phyloP scores from a whole-genome alignment of 1,140 invertebrate species.

The Caenorhabditis brenneri region DNA sequence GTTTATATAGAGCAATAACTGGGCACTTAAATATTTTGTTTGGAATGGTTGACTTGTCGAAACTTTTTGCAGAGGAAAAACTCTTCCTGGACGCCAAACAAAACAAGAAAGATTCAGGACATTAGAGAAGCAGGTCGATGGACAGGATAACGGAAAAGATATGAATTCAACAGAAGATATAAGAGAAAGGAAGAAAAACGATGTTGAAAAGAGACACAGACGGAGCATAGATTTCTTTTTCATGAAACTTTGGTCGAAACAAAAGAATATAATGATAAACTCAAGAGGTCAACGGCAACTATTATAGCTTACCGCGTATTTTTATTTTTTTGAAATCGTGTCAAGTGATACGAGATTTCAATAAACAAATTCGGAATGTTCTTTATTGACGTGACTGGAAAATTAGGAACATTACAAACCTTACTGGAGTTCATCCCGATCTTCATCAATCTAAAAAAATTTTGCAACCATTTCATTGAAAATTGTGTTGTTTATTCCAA shows the following conservation, averaged over 20 bases:
- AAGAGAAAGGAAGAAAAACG: not conserved
- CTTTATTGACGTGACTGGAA: too few relatives aligned
- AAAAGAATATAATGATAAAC: not conserved
- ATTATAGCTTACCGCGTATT: not conserved
- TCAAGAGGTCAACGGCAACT: not conserved
- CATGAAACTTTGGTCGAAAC: not conserved
- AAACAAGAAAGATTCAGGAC: not conserved
- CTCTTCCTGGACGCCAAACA: not conserved
- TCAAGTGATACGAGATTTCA: too few relatives aligned
- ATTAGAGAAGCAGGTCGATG: not conserved
- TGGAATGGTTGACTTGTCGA: not conserved
- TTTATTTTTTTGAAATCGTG: too few relatives aligned
- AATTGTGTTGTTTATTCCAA: too few relatives aligned
- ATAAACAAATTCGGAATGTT: too few relatives aligned
- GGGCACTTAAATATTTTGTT: not conserved
- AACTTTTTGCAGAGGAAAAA: not conserved
- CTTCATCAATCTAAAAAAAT: too few relatives aligned
- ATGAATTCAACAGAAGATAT: not conserved
- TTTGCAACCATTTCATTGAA: too few relatives aligned
- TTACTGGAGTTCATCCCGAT: too few relatives aligned
- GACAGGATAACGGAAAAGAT: not conserved
- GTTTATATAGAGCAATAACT: slow-evolving; percentile 12
- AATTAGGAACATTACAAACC: too few relatives aligned
- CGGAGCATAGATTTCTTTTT: not conserved
- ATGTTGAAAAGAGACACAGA: not conserved